A percentile compares a stretch with the other conserved stretches of the same genome.
These are phyloP conservation scores for Andrena bucephala DNA, from an alignment of 2,888 invertebrate species.

Conservation along the genomic window DNA sequence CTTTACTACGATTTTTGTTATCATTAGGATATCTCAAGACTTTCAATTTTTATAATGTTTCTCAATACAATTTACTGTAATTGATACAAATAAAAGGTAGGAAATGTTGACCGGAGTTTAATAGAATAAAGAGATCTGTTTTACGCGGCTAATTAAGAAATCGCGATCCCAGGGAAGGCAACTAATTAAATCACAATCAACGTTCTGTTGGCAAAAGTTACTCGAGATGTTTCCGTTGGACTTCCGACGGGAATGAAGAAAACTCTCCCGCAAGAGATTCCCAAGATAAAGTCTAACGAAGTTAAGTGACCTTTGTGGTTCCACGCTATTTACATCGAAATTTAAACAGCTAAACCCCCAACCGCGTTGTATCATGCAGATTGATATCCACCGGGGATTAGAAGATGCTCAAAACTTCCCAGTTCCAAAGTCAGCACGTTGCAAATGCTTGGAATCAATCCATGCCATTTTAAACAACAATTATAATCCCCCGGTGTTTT, in stretches of 20 bases:
- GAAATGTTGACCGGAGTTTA: neutral
- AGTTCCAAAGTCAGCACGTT: constrained; percentile 50
- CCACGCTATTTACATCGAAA: constrained; percentile 53
- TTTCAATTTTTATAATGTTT: neutral
- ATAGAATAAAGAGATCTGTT: neutral
- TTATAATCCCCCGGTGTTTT: too few relatives aligned
- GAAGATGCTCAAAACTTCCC: constrained; percentile 35
- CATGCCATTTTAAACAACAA: too few relatives aligned
- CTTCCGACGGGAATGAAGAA: constrained; percentile 12
- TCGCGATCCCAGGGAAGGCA: neutral
- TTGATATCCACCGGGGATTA: constrained; percentile 37
- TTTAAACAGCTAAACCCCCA: constrained; percentile 47
- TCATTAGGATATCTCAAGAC: neutral
- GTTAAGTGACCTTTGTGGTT: constrained; percentile 24
- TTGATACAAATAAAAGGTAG: too few relatives aligned
- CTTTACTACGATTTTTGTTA: neutral
- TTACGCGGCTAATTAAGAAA: neutral
- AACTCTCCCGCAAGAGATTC: constrained; percentile 22
- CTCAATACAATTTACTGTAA: neutral
- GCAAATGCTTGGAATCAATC: too few relatives aligned
- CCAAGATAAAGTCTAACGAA: constrained; percentile 23
- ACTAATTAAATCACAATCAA: constrained; percentile 18
- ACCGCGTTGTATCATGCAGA: constrained; percentile 12
- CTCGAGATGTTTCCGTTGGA: neutral
- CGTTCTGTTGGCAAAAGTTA: constrained; percentile 6